Evolutionary conservation across 2,888 invertebrate species (phyloP), one percentile per base, ranked within the genome.

Genomic region (Galerucella nymphaeae): DNA sequence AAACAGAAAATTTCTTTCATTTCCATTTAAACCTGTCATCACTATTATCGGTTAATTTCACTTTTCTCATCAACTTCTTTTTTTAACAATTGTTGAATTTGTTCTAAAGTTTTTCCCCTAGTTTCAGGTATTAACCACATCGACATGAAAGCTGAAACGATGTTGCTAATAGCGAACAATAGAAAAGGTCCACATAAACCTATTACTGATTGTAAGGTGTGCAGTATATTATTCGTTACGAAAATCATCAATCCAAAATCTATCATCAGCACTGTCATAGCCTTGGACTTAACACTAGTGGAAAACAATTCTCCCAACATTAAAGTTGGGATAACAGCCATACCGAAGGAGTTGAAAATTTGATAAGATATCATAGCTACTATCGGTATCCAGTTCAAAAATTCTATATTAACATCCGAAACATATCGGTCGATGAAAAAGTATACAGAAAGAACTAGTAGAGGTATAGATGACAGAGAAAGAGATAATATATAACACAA

Each of bases 81-180:
- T 16, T 61, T 70, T 14, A 75, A 62, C 50, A 53, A 69, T 72
- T 85, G 83, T 73, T 86, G 86, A 63, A 86, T 85, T 79, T 86
- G 84, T 70, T 85, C 85, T 42, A 86, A 77, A 10, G 84, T 84
- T 72, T 84, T 85, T 2, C 85, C 85, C 77, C 82, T 83, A 1
- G 86, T 86, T 77, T 86, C 85, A 1, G 85, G 85, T 50, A 86
- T 77, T 69, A 81, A 78, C 75, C 75, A 83, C 71, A 82, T 80
- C 5, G 83, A 78, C 66, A 82, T 76, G 30, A 83, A 67, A 10
- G 80, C 76, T 14, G 80, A 78, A 9, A 80, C 9, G 20, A 83
- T 80, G 50, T 80, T 80, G 42, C 78, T 79, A 11, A 77, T n/a
- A 2, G 82, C 76, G 74, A 83, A 86, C 41, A 84, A 76, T 13